phyloP scores from a whole-genome alignment of 2,888 invertebrate genomes.

The Drosophila anomelani region DNA sequence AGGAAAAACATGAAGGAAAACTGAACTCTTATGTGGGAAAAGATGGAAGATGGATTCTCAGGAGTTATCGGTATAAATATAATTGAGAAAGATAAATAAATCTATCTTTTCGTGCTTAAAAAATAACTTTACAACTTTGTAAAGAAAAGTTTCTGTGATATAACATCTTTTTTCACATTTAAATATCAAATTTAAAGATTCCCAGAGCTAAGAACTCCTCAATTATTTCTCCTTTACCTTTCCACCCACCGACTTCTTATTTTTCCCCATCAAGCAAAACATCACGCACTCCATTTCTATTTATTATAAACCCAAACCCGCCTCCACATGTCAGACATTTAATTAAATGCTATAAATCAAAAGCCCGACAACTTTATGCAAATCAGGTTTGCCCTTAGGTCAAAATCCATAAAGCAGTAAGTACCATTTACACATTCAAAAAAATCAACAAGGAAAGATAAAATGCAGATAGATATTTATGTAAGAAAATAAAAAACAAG shows the following conservation, averaged over 20 bases:
- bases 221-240: no score
- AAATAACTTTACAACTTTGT: no score
- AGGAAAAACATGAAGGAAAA: background rate
- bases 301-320: background rate
- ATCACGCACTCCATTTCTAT: conserved; percentile 3
- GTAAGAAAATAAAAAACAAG: conserved; percentile 17
- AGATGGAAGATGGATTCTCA: background rate
- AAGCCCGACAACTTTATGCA: conserved; percentile 61
- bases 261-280: background rate
- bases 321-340: conserved; percentile 50
- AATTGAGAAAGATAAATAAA: background rate
- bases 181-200: background rate
- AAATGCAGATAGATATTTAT: conserved; percentile 9
- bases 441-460: conserved; percentile 45
- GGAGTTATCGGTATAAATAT: background rate
- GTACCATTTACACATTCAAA: conserved; percentile 7
- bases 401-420: conserved; percentile 29
- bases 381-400: conserved; percentile 49
- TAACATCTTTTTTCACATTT: no score
- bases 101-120: no score
- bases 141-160: no score
- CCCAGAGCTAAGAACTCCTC: background rate
- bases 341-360: conserved; percentile 74
- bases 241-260: background rate
- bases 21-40: background rate